Conservation (phyloP, 2,888 invertebrate species). For the Ornithoptera priamus region DNA sequence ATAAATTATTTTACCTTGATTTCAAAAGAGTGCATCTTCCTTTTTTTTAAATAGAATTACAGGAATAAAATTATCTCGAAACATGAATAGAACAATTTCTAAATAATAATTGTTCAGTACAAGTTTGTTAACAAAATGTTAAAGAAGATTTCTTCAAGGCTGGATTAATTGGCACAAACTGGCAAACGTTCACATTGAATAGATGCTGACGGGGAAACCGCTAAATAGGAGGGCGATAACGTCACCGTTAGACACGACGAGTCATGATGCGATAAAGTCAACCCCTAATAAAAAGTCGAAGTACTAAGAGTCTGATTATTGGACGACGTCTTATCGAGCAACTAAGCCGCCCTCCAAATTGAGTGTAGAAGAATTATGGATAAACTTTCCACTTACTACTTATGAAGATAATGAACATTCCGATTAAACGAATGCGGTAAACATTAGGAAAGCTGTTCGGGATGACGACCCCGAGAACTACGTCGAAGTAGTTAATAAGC, state of each 20-base stretch:
- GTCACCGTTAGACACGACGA: constrained; percentile 57
- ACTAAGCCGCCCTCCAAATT: constrained; percentile 71
- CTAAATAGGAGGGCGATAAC: constrained; percentile 61
- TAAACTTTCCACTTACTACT: constrained; percentile 64
- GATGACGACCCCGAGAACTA: constrained; percentile 18
- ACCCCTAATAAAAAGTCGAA: constrained; percentile 66
- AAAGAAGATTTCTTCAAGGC: constrained; percentile 3
- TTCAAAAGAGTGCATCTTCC: no score
- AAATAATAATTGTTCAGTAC: neutral
- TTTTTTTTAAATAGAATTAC: no score
- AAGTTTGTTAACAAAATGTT: neutral
- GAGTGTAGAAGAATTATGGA: constrained; percentile 73
- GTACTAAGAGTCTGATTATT: constrained; percentile 66
- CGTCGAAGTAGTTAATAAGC: constrained; percentile 7
- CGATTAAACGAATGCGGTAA: constrained; percentile 69
- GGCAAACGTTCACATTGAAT: constrained; percentile 52
- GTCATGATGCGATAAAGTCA: constrained; percentile 64
- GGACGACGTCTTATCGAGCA: constrained; percentile 66
- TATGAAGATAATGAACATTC: constrained; percentile 73
- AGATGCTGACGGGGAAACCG: constrained; percentile 35
- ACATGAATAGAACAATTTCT: no score
- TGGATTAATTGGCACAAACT: constrained; percentile 44
- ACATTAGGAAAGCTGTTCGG: constrained; percentile 42
- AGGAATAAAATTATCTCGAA: no score
- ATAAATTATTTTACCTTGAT: no score